These are phyloP conservation scores for Maniola hyperantus DNA, from an alignment of 2,888 invertebrate genomes.

Conservation along the genomic window DNA sequence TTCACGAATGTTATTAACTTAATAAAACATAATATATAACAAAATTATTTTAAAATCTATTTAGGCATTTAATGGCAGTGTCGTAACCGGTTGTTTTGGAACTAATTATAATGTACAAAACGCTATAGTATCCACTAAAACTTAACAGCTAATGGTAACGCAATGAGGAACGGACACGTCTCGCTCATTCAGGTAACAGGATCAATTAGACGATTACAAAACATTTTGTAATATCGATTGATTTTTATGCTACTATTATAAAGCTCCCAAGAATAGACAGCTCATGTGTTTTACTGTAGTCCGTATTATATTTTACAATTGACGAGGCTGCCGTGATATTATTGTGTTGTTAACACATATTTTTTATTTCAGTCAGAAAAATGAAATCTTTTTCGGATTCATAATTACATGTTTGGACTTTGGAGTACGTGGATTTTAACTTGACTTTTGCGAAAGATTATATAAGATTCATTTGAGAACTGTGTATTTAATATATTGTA, in stretches of 20 bases:
- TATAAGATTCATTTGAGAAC: no score
- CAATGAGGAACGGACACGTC: slow-evolving; percentile 77
- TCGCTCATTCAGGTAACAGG: slow-evolving; percentile 79
- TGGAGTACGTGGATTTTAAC: no score
- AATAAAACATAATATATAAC: slow-evolving; percentile 61
- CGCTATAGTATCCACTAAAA: slow-evolving; percentile 61
- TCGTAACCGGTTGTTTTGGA: slow-evolving; percentile 78
- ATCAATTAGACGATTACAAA: slow-evolving; percentile 50
- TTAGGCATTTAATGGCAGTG: slow-evolving; percentile 83
- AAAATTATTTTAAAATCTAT: slow-evolving; percentile 69
- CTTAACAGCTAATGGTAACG: slow-evolving; percentile 80
- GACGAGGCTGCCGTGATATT: not conserved
- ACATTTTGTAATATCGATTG: slow-evolving; percentile 24
- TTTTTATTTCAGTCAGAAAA: not conserved
- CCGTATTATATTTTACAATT: not conserved
- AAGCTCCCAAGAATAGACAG: slow-evolving; percentile 9
- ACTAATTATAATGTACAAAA: slow-evolving; percentile 75
- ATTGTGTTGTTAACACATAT: not conserved
- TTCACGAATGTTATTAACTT: slow-evolving; percentile 68
- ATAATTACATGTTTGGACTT: no score
- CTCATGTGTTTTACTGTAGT: slow-evolving; percentile 8
- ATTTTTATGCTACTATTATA: slow-evolving; percentile 15
- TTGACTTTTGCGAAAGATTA: no score
- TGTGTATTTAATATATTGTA: no score
- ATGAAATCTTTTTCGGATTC: not conserved